Evolutionary conservation across 2,113 vertebrate species (phyloP).

Genomic region (Thryonomys swinderianus): DNA sequence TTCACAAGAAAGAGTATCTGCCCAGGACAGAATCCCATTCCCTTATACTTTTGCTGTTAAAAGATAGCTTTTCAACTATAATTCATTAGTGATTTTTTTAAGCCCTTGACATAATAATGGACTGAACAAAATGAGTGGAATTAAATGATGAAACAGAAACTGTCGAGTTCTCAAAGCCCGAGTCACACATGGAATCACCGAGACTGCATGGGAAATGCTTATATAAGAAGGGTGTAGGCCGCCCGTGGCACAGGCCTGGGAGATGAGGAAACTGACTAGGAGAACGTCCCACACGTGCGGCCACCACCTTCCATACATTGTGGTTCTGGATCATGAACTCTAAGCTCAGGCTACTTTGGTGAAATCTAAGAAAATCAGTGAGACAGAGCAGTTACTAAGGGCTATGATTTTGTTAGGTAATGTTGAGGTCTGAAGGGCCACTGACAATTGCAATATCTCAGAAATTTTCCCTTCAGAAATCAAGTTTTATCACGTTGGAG

Average conservation of each 20-base stretch:
- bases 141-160: background rate
- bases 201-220: background rate
- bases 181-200: background rate
- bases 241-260: accelerated
- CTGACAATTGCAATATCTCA: background rate
- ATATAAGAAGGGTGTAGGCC: background rate
- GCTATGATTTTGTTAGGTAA: background rate
- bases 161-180: background rate
- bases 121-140: background rate
- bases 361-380: background rate
- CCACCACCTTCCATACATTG: background rate
- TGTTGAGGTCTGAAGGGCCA: background rate
- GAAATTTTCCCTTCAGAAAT: background rate
- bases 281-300: background rate
- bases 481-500: background rate
- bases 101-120: background rate
- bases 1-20: background rate
- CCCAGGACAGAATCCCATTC: background rate
- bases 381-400: background rate
- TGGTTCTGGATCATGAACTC: background rate
- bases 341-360: background rate
- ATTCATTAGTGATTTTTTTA: background rate
- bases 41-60: background rate
- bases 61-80: background rate
- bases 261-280: background rate